Conservation (phyloP, 2,797 vertebrate species). For the Champsocephalus gunnari region DNA sequence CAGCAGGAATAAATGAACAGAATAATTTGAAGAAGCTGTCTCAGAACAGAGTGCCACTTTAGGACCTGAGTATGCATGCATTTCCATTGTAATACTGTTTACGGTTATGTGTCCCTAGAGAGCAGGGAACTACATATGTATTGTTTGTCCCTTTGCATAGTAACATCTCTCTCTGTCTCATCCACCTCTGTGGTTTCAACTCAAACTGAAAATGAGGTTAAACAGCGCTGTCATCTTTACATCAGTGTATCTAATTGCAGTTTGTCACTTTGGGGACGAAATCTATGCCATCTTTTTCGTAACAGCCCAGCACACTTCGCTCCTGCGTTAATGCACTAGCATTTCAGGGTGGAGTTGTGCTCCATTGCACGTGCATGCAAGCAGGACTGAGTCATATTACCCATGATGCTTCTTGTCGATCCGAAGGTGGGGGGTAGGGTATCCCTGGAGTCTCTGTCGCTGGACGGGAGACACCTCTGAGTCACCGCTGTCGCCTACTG, state of each 20-base stretch:
- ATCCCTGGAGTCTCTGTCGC: conserved; percentile 47
- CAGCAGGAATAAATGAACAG: conserved; percentile 1
- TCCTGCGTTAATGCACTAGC: conserved; percentile 3
- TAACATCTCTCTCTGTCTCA: conserved; percentile 18
- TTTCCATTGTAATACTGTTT: conserved; percentile 62
- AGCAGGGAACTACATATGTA: conserved; percentile 23
- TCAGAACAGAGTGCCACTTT: conserved; percentile 30
- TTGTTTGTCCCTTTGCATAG: conserved; percentile 27
- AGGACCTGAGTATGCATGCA: conserved; percentile 35
- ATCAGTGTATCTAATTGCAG: conserved; percentile 31
- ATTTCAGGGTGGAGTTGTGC: conserved; percentile 12
- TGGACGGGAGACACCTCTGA: conserved; percentile 63
- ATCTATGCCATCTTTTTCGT: conserved; percentile 15
- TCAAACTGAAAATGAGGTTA: conserved; percentile 37
- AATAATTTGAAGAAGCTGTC: conserved; percentile 15
- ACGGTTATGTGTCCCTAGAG: conserved; percentile 16
- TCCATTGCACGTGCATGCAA: conserved; percentile 14
- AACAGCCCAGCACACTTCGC: conserved; percentile 2
- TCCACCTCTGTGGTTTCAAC: conserved; percentile 25
- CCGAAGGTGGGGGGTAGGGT: conserved; percentile 36
- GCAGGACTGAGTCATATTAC: conserved; percentile 62
- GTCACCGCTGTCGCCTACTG: conserved; percentile 64
- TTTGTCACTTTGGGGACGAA: background rate
- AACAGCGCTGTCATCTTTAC: conserved; percentile 17
- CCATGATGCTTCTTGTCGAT: conserved; percentile 65